Conservation (phyloP, 2,797 vertebrate species). For the Sylvilagus floridanus region DNA sequence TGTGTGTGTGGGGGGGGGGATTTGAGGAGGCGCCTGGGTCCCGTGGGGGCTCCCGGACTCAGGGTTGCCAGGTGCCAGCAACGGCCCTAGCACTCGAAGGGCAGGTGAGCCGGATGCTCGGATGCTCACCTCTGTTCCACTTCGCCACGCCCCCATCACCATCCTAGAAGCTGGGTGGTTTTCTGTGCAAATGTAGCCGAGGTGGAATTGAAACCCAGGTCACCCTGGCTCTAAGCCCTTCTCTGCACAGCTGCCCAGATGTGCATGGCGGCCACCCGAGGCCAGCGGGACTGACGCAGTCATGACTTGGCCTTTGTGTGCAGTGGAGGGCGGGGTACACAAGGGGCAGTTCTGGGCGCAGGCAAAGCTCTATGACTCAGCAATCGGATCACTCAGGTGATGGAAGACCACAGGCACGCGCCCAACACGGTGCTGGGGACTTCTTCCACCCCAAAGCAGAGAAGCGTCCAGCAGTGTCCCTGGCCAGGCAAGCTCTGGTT, state of each 20-base stretch:
- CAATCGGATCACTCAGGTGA: not conserved
- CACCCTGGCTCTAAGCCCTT: not conserved
- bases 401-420: not conserved
- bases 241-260: not conserved
- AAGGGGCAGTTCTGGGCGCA: not conserved
- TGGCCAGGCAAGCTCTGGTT: not conserved
- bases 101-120: not conserved
- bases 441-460: not conserved
- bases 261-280: conserved; percentile 9
- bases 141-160: not conserved
- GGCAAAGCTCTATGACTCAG: not conserved
- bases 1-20: not conserved
- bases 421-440: not conserved
- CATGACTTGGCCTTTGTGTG: not conserved
- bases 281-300: not conserved
- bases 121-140: not conserved
- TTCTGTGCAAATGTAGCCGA: no score
- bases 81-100: not conserved
- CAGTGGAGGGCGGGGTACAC: not conserved
- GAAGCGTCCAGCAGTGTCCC: not conserved
- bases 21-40: not conserved
- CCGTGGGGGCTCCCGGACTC: not conserved
- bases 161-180: not conserved
- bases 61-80: not conserved
- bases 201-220: not conserved